Percentiles rank a stretch among this genome's conserved stretches.
Conservation (phyloP, 2,888 invertebrate species). For the Nomada flava region DNA sequence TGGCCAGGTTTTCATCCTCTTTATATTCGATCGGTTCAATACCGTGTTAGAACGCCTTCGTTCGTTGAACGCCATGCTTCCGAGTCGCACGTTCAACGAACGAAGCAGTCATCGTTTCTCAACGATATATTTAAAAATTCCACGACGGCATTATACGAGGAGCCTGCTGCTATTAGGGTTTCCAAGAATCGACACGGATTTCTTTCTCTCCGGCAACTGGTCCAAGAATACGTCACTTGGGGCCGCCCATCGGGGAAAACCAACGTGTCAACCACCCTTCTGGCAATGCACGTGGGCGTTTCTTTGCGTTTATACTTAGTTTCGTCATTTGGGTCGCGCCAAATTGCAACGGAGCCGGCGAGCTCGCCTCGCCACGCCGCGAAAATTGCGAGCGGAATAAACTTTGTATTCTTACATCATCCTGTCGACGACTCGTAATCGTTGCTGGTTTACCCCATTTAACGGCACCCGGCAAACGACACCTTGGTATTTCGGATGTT, state of each 20-base stretch:
- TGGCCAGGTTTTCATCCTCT: no score
- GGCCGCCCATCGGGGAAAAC: conserved; percentile 68
- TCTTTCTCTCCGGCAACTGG: conserved; percentile 51
- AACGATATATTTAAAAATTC: no score
- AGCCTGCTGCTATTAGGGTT: not conserved
- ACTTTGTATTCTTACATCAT: conserved; percentile 63
- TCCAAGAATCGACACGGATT: conserved; percentile 59
- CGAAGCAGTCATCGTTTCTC: no score
- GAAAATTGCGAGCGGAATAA: conserved; percentile 51
- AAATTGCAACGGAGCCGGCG: conserved; percentile 56
- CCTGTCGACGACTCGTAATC: conserved; percentile 20
- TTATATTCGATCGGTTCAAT: no score
- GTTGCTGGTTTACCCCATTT: conserved; percentile 21
- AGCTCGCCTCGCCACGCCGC: conserved; percentile 11
- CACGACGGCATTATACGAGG: not conserved
- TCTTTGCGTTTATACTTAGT: conserved; percentile 70
- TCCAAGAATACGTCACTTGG: conserved; percentile 64
- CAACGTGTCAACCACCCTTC: conserved; percentile 66
- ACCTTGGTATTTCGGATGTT: not conserved
- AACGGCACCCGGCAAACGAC: conserved; percentile 2
- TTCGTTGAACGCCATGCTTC: no score
- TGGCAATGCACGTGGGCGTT: conserved; percentile 64
- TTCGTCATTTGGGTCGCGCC: conserved; percentile 70
- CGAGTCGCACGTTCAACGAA: no score
- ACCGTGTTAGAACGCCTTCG: no score